These are phyloP conservation scores for Seira musarum DNA, from an alignment of 2,888 invertebrate genomes.

Conservation along the genomic window DNA sequence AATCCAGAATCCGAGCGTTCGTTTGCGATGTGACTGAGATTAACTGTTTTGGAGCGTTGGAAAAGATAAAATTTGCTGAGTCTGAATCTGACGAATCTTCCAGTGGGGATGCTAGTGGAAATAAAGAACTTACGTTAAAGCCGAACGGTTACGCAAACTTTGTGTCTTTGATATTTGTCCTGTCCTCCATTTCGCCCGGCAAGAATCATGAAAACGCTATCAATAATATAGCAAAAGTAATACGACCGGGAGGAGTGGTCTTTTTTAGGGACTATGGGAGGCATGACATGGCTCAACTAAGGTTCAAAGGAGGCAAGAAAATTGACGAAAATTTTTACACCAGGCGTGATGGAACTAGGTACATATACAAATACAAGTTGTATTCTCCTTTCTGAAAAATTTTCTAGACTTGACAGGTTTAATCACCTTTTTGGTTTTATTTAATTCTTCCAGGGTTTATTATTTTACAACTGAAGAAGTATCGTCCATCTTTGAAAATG, in stretches of 20 bases:
- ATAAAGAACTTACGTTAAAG: slow-evolving; percentile 66
- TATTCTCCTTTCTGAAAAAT: no score
- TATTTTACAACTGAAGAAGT: slow-evolving; percentile 86
- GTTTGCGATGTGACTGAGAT: slow-evolving; percentile 87
- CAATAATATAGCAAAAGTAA: slow-evolving; percentile 78
- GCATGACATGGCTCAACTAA: slow-evolving; percentile 94
- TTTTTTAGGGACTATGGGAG: slow-evolving; percentile 97
- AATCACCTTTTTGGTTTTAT: no score
- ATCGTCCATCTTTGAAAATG: slow-evolving; percentile 79
- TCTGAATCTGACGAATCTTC: neutral
- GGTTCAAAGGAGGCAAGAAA: slow-evolving; percentile 94
- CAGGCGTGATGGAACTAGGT: slow-evolving; percentile 96
- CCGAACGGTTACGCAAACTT: no score
- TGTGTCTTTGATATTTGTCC: slow-evolving; percentile 92
- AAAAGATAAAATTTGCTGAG: no score
- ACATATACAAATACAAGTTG: slow-evolving; percentile 60
- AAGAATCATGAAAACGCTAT: slow-evolving; percentile 78
- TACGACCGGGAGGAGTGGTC: slow-evolving; percentile 85
- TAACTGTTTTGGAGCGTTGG: slow-evolving; percentile 76
- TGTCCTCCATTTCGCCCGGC: slow-evolving; percentile 93
- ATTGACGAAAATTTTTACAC: slow-evolving; percentile 96
- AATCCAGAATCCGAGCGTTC: slow-evolving; percentile 82
- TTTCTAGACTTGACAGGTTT: no score
- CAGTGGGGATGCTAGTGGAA: neutral
- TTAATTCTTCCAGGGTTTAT: slow-evolving; percentile 80